Base-by-base conservation (phyloP, 2,797 vertebrate species). In the Kryptopterus vitreolus region DNA sequence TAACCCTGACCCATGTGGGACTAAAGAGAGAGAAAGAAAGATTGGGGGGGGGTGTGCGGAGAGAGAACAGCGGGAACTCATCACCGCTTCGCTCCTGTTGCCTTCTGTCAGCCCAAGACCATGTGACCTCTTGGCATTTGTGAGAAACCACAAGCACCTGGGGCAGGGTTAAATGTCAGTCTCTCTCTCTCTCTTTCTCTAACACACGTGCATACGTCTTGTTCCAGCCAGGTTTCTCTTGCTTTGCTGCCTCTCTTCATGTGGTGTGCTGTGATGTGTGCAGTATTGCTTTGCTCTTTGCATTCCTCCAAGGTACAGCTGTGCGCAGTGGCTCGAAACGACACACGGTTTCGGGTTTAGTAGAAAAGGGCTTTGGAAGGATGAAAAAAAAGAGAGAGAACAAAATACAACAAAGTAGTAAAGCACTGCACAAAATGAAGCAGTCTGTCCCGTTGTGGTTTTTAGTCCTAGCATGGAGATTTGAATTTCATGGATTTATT, bases 101-200 rank as follows among this genome's bases (percentile, higher is more conserved):
- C 79, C 88, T 93, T 92, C 74, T 87, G 87, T 92, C 91, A 91
- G 87, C 90, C 91, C 89, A 82, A 89, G 90, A 90, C 93, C 93
- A 93, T 89, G 92, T 95, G 94, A 94, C 88, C 89, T 89, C 75
- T 81, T 95, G 94, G 94, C 94, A 94, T 96, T 94, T 95, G 93
- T 94, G 90, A 94, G 86, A 95, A 96, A 95, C 95, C 95, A 91
- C 94, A 95, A 86, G 93, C 95, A 96, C 95, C 95, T 96, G 95
- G 94, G 92, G 87, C 88, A 90, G 92, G 91, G 94, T 94, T 95
- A 96, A 95, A 96, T 95, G 94, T 95, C 95, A 95, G 79, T 77
- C 79, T 77, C 55, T 85, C 79, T 81, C 78, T 77, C 68, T 68
- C 35, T 43, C 46, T 50, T 12, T 53, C 20, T 53, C 8, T 18